Conservation (phyloP, 2,888 invertebrate genomes). For the Mylabris sibirica region DNA sequence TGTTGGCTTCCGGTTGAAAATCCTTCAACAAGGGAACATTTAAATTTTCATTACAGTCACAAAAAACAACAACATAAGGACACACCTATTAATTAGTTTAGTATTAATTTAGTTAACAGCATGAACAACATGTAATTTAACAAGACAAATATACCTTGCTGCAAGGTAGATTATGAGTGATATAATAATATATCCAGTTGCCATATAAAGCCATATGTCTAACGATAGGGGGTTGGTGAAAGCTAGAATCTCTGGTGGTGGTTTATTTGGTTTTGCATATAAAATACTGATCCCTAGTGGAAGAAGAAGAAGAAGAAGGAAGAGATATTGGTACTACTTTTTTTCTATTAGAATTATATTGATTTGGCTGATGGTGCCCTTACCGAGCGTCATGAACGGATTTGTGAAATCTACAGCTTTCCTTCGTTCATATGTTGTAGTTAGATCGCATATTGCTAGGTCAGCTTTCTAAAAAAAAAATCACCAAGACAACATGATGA, state of each 20-base stretch:
- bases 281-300: conserved; percentile 81
- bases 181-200: conserved; percentile 83
- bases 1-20: too few species aligned
- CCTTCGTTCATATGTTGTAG: conserved; percentile 91
- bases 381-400: conserved; percentile 95
- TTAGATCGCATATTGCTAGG: conserved; percentile 93
- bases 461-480: conserved; percentile 81
- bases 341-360: background rate
- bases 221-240: conserved; percentile 87
- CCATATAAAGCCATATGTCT: conserved; percentile 91
- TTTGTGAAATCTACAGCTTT: conserved; percentile 92
- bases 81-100: background rate
- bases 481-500: background rate
- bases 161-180: conserved; percentile 83
- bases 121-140: background rate
- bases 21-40: background rate
- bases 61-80: background rate
- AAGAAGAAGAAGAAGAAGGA: conserved; percentile 7
- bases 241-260: conserved; percentile 84
- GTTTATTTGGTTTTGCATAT: conserved; percentile 79
- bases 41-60: background rate
- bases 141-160: conserved; percentile 62
- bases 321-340: background rate
- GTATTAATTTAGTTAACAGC: background rate
- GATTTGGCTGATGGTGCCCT: conserved; percentile 40